phyloP scores from a whole-genome alignment of 37 sponge, comb jelly and placozoan species.

The Haliclona indistincta region DNA sequence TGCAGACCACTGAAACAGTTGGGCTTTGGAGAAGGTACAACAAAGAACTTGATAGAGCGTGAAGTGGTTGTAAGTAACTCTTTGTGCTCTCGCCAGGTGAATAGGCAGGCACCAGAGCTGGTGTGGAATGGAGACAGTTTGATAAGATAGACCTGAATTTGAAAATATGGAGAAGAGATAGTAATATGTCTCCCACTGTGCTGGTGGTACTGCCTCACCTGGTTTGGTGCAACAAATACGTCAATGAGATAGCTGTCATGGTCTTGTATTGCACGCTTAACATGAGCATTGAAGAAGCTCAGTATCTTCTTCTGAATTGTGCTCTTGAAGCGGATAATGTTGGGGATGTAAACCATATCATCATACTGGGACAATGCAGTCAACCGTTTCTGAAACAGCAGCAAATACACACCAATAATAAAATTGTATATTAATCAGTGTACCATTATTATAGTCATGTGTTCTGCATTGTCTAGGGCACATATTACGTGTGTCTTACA shows the following conservation, averaged over 20 bases:
- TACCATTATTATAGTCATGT: neutral
- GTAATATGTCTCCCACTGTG: neutral
- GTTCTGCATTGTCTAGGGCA: too few species aligned
- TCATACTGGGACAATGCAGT: constrained; percentile 63
- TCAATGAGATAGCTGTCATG: constrained; percentile 63
- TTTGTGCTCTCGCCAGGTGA: constrained; percentile 57
- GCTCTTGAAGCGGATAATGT: constrained; percentile 50
- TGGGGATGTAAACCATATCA: constrained; percentile 52
- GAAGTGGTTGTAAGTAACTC: constrained; percentile 7
- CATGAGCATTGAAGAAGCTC: constrained; percentile 41
- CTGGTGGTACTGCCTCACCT: constrained; percentile 14
- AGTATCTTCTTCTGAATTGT: constrained; percentile 31
- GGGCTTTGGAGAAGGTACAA: constrained; percentile 17
- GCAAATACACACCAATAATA: neutral
- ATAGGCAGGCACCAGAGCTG: constrained; percentile 62
- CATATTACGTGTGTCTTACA: too few species aligned
- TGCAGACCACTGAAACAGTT: constrained; percentile 4
- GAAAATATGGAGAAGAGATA: neutral
- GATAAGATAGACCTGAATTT: constrained; percentile 30
- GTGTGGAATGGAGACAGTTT: constrained; percentile 54
- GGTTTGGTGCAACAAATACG: constrained; percentile 61
- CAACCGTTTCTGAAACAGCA: constrained; percentile 46
- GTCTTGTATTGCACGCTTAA: constrained; percentile 39
- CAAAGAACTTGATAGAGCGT: constrained; percentile 50
- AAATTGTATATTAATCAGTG: neutral